Conservation (phyloP, 1,140 invertebrate species). For the Drosophila dunni region DNA sequence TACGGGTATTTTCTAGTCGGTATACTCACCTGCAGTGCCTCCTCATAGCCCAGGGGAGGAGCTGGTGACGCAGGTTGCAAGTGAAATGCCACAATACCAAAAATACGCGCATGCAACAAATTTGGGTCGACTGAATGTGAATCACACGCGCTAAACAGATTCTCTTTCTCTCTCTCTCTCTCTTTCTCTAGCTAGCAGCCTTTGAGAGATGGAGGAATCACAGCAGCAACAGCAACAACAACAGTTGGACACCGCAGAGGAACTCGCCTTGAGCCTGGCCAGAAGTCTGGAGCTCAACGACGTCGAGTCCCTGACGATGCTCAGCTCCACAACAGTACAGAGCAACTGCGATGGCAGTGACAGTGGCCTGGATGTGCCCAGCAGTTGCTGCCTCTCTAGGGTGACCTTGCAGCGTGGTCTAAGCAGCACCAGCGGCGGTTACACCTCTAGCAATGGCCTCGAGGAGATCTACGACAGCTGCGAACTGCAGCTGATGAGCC, state of each 20-base stretch:
- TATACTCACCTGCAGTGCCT: too few relatives aligned
- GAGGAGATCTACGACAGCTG: constrained; percentile 86
- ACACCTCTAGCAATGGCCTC: constrained; percentile 88
- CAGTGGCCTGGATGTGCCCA: constrained; percentile 90
- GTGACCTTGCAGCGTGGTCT: constrained; percentile 84
- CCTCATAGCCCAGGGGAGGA: constrained; percentile 2
- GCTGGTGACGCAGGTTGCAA: constrained; percentile 6
- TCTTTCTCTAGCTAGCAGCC: constrained; percentile 36
- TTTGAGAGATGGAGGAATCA: constrained; percentile 66
- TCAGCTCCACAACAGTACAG: constrained; percentile 25
- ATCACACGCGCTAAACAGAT: constrained; percentile 50
- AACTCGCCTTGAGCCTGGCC: constrained; percentile 63
- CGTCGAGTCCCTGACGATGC: constrained; percentile 21
- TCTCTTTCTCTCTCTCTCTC: constrained; percentile 17
- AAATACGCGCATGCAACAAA: constrained; percentile 67
- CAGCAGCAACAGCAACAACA: constrained; percentile 37
- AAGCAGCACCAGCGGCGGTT: constrained; percentile 87
- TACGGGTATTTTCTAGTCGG: neutral
- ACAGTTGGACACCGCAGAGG: constrained; percentile 49
- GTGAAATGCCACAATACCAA: constrained; percentile 75
- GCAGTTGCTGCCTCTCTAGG: constrained; percentile 76
- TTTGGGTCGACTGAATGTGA: constrained; percentile 69
- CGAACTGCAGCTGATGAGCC: constrained; percentile 88
- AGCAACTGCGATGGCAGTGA: constrained; percentile 89
- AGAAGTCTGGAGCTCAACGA: constrained; percentile 62